Conservation (phyloP, 2,888 invertebrate species). For the Leptinotarsa rubiginosa region DNA sequence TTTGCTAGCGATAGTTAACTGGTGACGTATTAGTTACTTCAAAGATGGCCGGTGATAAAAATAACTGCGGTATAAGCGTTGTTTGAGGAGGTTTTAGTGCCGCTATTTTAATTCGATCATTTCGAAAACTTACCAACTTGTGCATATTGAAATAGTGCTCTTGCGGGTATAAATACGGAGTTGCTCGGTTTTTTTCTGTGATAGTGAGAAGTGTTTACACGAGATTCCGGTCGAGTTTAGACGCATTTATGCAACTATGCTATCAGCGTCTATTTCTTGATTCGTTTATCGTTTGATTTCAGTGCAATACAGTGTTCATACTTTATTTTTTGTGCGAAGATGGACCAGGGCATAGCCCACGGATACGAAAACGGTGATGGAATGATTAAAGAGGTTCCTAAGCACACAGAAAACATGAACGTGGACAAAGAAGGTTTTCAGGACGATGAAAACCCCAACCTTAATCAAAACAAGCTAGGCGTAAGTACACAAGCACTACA, state of each 20-base stretch:
- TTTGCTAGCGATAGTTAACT: not conserved
- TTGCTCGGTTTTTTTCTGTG: not conserved
- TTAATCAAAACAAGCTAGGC: constrained; percentile 19
- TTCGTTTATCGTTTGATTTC: not conserved
- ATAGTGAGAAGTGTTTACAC: constrained; percentile 10
- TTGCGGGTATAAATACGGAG: not conserved
- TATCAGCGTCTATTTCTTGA: not conserved
- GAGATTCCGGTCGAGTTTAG: not conserved
- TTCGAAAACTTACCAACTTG: not conserved
- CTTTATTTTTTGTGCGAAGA: constrained; percentile 9
- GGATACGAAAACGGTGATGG: constrained; percentile 17
- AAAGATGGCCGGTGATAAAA: constrained; percentile 26
- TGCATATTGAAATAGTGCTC: not conserved
- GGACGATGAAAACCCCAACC: constrained; percentile 7
- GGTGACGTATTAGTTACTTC: constrained; percentile 24
- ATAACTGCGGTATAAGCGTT: constrained; percentile 19
- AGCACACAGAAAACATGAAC: constrained; percentile 16
- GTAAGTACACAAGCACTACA: not conserved
- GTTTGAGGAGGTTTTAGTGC: constrained; percentile 14
- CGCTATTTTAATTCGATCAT: not conserved
- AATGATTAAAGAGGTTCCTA: constrained; percentile 2
- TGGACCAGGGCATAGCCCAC: constrained; percentile 16
- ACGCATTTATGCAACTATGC: constrained; percentile 15
- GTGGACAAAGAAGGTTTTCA: not conserved
- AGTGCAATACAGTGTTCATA: constrained; percentile 16